Conservation (phyloP, 2,797 vertebrate genomes). For the Poeciliopsis presidionis region DNA sequence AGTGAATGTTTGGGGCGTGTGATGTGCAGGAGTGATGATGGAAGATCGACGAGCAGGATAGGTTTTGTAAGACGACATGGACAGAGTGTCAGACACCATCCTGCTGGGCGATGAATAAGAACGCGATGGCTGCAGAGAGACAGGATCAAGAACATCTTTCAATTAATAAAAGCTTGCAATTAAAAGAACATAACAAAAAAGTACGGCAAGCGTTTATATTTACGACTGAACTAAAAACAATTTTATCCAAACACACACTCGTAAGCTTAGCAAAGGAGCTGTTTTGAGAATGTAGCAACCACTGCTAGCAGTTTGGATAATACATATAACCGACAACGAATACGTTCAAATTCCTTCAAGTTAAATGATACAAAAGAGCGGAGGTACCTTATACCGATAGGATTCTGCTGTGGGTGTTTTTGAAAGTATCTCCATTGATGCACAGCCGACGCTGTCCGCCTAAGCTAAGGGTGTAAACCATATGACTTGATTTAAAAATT, state of each 20-base stretch:
- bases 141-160: background rate
- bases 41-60: constrained; percentile 88
- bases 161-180: background rate
- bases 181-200: background rate
- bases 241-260: background rate
- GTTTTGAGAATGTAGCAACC: constrained; percentile 34
- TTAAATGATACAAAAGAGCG: background rate
- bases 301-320: constrained; percentile 14
- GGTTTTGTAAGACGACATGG: constrained; percentile 83
- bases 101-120: constrained; percentile 42
- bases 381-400: constrained; percentile 51
- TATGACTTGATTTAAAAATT: background rate
- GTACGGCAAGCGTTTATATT: background rate
- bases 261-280: constrained; percentile 15
- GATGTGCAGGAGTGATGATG: constrained; percentile 76
- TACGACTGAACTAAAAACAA: background rate
- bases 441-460: constrained; percentile 19
- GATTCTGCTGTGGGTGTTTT: constrained; percentile 50
- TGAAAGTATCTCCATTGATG: constrained; percentile 68
- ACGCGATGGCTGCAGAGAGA: constrained; percentile 48
- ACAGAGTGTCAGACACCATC: constrained; percentile 73
- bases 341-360: background rate
- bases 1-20: constrained; percentile 36
- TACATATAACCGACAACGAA: background rate
- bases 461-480: background rate